Conservation (phyloP, 2,888 invertebrate species). For the Pelosia muscerda region DNA sequence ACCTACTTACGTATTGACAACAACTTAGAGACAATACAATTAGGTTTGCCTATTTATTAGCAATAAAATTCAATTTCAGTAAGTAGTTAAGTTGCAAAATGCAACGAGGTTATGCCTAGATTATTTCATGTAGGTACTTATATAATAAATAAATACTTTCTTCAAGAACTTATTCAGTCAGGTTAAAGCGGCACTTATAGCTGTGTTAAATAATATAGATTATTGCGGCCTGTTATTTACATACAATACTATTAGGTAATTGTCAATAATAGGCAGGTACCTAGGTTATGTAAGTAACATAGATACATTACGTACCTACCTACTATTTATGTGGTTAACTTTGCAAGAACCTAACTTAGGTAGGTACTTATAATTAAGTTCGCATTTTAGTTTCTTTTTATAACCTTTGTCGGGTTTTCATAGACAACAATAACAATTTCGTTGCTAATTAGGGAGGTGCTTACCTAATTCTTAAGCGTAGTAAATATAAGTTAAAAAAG, state of each 20-base stretch:
- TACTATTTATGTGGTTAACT: no score
- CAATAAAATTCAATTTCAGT: background rate
- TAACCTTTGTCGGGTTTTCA: background rate
- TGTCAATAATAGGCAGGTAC: background rate
- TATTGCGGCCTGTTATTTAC: background rate
- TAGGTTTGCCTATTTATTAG: background rate
- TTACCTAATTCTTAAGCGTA: no score
- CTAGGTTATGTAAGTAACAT: no score
- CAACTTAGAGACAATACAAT: background rate
- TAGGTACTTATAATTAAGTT: background rate
- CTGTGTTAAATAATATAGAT: background rate
- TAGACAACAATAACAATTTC: background rate
- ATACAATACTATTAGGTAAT: constrained; percentile 2
- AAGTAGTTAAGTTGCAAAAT: background rate
- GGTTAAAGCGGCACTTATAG: constrained; percentile 3
- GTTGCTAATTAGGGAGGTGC: background rate
- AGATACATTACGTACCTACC: background rate
- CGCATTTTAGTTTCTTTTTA: background rate
- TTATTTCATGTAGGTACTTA: background rate
- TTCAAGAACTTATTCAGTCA: background rate
- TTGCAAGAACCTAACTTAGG: background rate
- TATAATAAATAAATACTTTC: background rate
- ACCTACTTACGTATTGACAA: background rate
- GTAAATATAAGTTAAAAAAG: no score
- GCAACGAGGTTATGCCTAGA: background rate